phyloP scores from a whole-genome alignment of 37 sponge, comb jelly and placozoan genomes.

The Agelas oroides region DNA sequence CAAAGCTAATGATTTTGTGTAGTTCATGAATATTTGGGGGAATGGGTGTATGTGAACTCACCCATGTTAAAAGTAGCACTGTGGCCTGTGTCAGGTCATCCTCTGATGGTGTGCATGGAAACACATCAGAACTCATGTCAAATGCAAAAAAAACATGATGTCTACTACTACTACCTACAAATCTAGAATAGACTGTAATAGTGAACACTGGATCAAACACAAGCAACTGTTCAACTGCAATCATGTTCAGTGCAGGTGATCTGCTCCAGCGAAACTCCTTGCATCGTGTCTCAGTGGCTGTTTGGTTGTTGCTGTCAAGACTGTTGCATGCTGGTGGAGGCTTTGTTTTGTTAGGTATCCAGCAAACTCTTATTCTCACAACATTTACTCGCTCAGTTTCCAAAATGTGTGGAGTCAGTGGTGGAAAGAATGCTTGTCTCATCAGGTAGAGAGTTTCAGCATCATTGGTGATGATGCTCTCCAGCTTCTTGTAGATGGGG shows the following conservation, averaged over 20 bases:
- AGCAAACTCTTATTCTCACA: not conserved
- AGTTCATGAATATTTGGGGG: not conserved
- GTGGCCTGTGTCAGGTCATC: not conserved
- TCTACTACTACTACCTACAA: not conserved
- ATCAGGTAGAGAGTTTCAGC: not conserved
- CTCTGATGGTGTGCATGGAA: not conserved
- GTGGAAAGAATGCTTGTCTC: slow-evolving; percentile 1
- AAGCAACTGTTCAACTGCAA: not conserved
- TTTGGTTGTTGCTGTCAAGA: too few relatives aligned
- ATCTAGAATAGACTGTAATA: not conserved
- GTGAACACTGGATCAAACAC: not conserved
- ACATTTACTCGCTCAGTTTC: not conserved
- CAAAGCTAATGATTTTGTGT: too few relatives aligned
- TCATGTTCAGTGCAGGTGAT: not conserved
- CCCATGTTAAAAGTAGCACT: slow-evolving; percentile 5
- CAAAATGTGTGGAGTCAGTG: not conserved
- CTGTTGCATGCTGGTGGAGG: too few relatives aligned
- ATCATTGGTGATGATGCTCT: not conserved
- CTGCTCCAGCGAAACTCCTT: not conserved
- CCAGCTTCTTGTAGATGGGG: not conserved
- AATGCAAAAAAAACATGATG: not conserved
- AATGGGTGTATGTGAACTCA: not conserved
- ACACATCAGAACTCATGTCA: not conserved
- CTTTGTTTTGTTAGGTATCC: too few relatives aligned
- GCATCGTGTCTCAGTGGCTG: not conserved